Evolutionary conservation across 2,797 vertebrate genomes (phyloP), one percentile per base, ranked within the genome.

Genomic region (Acipenser transmontanus): DNA sequence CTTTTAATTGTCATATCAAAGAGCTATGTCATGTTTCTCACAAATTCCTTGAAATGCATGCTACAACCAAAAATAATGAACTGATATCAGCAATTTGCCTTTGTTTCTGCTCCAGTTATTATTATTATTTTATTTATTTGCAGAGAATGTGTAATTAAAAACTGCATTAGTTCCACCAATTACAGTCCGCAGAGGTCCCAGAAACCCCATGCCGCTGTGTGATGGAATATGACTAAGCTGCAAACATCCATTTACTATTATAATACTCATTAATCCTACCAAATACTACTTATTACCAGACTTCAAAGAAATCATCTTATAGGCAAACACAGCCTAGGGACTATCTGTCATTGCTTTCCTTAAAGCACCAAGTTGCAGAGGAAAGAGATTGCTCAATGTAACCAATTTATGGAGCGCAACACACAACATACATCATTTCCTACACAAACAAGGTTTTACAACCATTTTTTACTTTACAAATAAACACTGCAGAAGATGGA

Each of bases 201-300:
- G 87, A 90, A 88, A 89, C 86, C 89, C 86, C 88, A 88, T 84
- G 89, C 91, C 91, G 90, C 90, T 84, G 67, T 77, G 85, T 95
- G 94, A 96, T 95, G 93, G 93, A 97, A 93, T 92, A 91, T 88
- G 92, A 92, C 83, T 86, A 88, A 82, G 88, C 88, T 87, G 86
- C 92, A 88, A 94, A 93, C 91, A 96, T 92, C 94, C 94, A 93
- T 96, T 95, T 93, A 92, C 92, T 87, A 89, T 93, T 93, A 89
- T 90, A 92, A 93, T 91, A 88, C 90, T 96, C 94, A 95, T 97
- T 96, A 95, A 98, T 98, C 94, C 94, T 94, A 91, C 91, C 34
- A 94, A 96, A 95, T 93, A 93, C 92, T 93, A 93, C 93, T 93
- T 93, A 93, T 97, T 95, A 95, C 78, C 89, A 88, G 89, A 90